phyloP scores from a whole-genome alignment of 2,797 vertebrate genomes.

The Lagorchestes hirsutus region DNA sequence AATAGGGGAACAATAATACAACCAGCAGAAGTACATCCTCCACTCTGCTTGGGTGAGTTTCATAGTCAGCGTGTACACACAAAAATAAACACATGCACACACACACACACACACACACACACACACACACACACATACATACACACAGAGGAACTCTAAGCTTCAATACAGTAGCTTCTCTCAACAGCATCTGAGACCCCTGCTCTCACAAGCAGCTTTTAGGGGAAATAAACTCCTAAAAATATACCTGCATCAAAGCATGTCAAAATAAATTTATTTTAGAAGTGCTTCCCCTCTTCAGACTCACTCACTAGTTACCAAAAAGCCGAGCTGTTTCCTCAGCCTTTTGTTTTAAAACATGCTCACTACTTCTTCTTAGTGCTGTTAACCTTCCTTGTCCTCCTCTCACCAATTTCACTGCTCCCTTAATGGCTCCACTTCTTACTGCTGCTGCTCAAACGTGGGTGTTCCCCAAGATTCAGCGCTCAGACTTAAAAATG shows the following conservation, averaged over 20 bases:
- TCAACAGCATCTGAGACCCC: not conserved
- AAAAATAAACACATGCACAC: not conserved
- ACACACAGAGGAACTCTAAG: not conserved
- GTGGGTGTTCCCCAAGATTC: conserved; percentile 16
- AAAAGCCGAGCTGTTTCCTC: not conserved
- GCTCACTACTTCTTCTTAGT: not conserved
- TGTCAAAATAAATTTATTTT: conserved; percentile 23
- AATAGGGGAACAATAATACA: not conserved
- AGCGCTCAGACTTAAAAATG: too few species aligned
- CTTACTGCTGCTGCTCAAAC: not conserved
- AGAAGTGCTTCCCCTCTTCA: conserved; percentile 15
- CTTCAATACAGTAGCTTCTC: conserved; percentile 19
- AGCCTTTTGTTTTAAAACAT: conserved; percentile 1
- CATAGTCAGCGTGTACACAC: not conserved
- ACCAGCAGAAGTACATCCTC: not conserved
- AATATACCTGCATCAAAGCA: not conserved
- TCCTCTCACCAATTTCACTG: not conserved
- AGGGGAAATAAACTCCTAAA: not conserved
- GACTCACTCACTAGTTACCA: conserved; percentile 28
- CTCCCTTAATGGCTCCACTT: not conserved
- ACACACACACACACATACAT: not conserved
- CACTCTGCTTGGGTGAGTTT: not conserved
- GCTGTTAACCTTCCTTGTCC: not conserved
- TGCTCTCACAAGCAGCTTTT: not conserved
- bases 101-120: not conserved